Percentiles rank a stretch among this genome's conserved stretches.
Evolutionary conservation across 2,113 vertebrate genomes (phyloP).

Genomic region (Ceratotherium simum): DNA sequence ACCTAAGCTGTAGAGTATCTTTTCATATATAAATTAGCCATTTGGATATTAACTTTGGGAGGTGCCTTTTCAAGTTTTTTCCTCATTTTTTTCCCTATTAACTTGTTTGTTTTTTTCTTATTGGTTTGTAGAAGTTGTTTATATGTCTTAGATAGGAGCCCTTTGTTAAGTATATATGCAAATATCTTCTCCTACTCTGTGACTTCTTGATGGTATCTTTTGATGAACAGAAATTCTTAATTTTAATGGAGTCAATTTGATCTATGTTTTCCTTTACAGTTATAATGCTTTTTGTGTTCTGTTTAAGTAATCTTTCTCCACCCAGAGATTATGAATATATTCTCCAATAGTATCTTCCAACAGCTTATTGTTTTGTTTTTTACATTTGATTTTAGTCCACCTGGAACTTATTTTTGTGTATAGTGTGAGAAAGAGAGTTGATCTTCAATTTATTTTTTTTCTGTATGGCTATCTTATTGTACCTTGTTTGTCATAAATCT

Average conservation of each 20-base stretch:
- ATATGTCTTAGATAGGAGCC: background rate
- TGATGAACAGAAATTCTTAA: background rate
- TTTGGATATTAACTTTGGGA: background rate
- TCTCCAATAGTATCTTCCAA: background rate
- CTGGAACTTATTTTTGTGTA: background rate
- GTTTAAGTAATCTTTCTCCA: background rate
- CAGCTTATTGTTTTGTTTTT: background rate
- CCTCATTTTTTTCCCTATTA: background rate
- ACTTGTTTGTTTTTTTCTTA: background rate
- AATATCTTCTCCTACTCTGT: background rate
- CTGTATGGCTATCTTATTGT: background rate
- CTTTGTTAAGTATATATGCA: background rate
- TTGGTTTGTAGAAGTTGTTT: background rate
- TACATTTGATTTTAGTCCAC: background rate
- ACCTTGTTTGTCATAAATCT: background rate
- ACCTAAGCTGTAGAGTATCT: background rate
- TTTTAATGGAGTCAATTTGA: background rate
- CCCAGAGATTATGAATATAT: background rate
- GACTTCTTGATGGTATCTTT: background rate
- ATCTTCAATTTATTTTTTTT: background rate
- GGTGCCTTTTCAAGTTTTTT: background rate
- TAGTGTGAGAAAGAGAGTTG: background rate
- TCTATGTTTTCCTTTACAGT: background rate
- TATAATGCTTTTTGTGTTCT: background rate
- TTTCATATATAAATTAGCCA: background rate